These are phyloP conservation scores for Chironomus tentans DNA, from an alignment of 2,888 invertebrate genomes.

Conservation along the genomic window DNA sequence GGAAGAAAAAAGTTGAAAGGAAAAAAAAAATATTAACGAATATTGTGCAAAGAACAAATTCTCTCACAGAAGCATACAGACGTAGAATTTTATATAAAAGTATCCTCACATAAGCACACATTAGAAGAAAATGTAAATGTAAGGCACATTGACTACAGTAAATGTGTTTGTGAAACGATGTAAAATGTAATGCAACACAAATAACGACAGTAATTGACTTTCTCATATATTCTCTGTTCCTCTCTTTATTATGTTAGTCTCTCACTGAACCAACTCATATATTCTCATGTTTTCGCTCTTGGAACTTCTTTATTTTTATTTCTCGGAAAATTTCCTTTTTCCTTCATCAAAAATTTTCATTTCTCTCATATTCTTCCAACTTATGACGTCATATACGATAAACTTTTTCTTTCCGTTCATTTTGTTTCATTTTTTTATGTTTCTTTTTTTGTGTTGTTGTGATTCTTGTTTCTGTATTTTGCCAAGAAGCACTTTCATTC, in stretches of 20 bases:
- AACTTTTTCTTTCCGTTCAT: background rate
- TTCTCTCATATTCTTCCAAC: background rate
- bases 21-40: background rate
- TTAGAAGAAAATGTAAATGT: background rate
- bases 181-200: background rate
- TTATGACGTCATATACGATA: background rate
- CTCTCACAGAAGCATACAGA: background rate
- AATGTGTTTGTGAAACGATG: background rate
- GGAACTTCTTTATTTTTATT: no score
- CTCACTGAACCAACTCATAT: background rate
- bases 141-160: background rate
- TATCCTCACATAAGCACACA: background rate
- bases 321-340: background rate
- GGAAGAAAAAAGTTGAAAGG: background rate
- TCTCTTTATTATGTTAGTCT: background rate
- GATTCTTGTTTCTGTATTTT: no score
- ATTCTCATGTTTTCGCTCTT: no score
- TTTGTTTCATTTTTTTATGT: no score
- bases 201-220: background rate
- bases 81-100: background rate
- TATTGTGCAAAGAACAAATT: background rate
- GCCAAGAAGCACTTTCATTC: background rate
- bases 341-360: background rate
- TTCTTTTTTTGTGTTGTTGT: no score
- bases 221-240: background rate